phyloP scores from a whole-genome alignment of 2,113 vertebrate species.

The Labeo catla region DNA sequence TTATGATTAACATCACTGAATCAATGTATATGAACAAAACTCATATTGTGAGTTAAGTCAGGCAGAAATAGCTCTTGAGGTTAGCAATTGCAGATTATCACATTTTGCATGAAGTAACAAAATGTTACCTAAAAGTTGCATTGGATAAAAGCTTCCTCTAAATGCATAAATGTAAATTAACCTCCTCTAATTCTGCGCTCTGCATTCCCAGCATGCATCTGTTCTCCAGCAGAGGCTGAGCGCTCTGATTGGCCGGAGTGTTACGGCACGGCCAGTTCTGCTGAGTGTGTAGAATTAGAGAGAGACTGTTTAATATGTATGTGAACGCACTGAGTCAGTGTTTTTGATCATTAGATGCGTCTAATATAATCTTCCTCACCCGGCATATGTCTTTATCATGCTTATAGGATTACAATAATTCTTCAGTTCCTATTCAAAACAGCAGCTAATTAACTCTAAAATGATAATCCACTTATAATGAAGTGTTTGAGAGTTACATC shows the following conservation, averaged over 20 bases:
- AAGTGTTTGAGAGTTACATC: neutral
- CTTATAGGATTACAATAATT: conserved; percentile 43
- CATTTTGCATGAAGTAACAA: neutral
- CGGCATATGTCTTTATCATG: neutral
- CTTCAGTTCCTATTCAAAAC: neutral
- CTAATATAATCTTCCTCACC: neutral
- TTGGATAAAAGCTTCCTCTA: neutral
- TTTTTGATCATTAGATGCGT: neutral
- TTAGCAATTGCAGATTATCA: too few relatives aligned
- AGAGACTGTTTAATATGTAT: neutral
- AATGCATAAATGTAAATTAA: neutral
- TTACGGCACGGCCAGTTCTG: neutral
- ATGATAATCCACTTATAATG: conserved; percentile 1
- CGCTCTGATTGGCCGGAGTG: neutral
- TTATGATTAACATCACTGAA: too few relatives aligned
- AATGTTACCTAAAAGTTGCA: neutral
- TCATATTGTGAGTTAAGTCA: neutral
- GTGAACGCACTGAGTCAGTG: neutral
- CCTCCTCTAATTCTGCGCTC: conserved; percentile 6
- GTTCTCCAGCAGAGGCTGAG: conserved; percentile 10
- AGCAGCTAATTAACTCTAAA: conserved; percentile 16
- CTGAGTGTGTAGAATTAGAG: neutral
- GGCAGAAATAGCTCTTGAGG: neutral
- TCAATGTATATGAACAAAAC: neutral
- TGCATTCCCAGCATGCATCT: conserved; percentile 50